Conservation (phyloP, 2,113 vertebrate genomes). For the Vombatus ursinus region DNA sequence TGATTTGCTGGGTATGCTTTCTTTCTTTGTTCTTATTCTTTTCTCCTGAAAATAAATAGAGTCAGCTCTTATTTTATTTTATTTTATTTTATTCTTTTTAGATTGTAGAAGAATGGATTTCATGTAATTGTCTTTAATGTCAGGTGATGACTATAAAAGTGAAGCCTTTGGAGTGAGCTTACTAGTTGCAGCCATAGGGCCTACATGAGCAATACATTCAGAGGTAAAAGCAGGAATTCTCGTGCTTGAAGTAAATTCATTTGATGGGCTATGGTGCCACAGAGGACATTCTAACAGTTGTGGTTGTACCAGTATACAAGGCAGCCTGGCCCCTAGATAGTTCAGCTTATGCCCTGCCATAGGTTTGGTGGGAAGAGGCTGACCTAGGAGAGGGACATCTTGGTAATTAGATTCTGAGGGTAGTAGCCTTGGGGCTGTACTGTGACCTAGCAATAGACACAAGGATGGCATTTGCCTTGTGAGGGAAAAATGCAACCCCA, state of each 20-base stretch:
- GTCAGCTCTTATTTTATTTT: neutral
- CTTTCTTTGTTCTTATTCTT: neutral
- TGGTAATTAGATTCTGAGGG: neutral
- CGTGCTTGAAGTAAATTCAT: neutral
- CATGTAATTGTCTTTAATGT: neutral
- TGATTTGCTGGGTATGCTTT: conserved; percentile 3
- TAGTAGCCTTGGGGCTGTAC: neutral
- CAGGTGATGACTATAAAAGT: conserved; percentile 2
- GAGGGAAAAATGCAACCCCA: neutral
- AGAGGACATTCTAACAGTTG: neutral
- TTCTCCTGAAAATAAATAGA: neutral
- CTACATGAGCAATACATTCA: neutral
- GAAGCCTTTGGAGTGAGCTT: neutral
- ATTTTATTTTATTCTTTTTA: conserved; percentile 28
- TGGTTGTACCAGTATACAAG: neutral
- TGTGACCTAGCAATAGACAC: neutral
- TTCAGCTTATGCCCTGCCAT: neutral
- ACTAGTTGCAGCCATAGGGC: neutral
- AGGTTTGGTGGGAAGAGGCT: neutral
- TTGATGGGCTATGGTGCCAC: neutral
- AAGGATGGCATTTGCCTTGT: neutral
- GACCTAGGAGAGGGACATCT: neutral
- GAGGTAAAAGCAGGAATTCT: neutral
- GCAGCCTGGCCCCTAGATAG: neutral
- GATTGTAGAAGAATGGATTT: neutral